phyloP scores from a whole-genome alignment of 2,113 vertebrate genomes.

The Amblyopsis rosae region DNA sequence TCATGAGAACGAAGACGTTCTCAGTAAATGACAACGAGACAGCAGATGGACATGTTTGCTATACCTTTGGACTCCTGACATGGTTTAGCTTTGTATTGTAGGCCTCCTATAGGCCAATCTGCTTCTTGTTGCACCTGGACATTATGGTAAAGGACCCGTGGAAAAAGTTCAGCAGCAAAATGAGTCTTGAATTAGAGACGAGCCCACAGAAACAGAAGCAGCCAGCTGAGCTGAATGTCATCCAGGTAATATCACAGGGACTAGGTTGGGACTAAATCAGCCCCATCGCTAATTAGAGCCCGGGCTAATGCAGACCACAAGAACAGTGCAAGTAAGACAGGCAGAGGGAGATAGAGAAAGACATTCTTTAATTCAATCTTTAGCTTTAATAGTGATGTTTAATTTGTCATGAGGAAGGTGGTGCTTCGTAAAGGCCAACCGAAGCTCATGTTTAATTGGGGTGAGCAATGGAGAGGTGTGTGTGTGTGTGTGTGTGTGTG shows the following conservation, averaged over 20 bases:
- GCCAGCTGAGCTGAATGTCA: constrained; percentile 53
- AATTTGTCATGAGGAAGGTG: constrained; percentile 62
- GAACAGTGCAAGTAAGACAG: constrained; percentile 8
- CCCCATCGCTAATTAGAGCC: constrained; percentile 58
- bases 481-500: not conserved
- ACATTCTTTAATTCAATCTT: constrained; percentile 55
- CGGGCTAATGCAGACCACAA: constrained; percentile 54
- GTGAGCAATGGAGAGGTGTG: constrained; percentile 37
- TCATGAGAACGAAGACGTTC: too few relatives aligned
- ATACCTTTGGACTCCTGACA: too few relatives aligned
- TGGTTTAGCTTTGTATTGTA: too few relatives aligned
- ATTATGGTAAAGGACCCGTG: constrained; percentile 30
- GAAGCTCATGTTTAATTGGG: constrained; percentile 65
- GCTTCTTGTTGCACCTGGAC: constrained; percentile 29
- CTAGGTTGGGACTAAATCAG: constrained; percentile 57
- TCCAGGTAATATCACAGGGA: constrained; percentile 58
- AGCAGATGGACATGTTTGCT: too few relatives aligned
- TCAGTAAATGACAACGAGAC: too few relatives aligned
- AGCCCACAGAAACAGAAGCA: not conserved
- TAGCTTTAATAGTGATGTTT: constrained; percentile 61
- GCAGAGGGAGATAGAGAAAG: constrained; percentile 2
- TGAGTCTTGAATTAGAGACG: not conserved
- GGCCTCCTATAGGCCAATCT: not conserved
- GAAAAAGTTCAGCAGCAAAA: not conserved
- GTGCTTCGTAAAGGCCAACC: constrained; percentile 61